Evolutionary conservation across 2,888 invertebrate species (phyloP).

Genomic region (Liodrosophila aerea): DNA sequence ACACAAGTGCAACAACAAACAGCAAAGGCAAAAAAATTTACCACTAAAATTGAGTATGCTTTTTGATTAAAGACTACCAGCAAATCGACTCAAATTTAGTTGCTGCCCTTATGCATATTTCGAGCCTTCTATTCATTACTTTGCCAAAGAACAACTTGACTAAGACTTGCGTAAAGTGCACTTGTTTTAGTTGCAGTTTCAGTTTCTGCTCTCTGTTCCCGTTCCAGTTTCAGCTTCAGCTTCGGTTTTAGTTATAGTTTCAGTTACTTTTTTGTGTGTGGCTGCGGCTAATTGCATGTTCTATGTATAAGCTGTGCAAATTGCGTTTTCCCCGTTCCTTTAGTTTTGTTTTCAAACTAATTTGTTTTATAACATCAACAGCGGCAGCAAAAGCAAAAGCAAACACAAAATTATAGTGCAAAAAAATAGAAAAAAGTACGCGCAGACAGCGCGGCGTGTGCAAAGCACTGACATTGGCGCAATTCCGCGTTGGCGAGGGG

Average conservation of each 20-base stretch:
- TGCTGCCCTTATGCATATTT: too few species aligned
- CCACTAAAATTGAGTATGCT: too few species aligned
- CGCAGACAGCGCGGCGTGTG: conserved; percentile 70
- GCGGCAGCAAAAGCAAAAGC: conserved; percentile 41
- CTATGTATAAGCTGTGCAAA: conserved; percentile 54
- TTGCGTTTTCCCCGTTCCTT: conserved; percentile 36
- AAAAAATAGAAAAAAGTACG: conserved; percentile 32
- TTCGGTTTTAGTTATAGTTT: too few species aligned
- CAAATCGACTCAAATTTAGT: too few species aligned
- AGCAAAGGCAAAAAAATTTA: not conserved
- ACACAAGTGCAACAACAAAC: not conserved
- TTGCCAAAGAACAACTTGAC: not conserved
- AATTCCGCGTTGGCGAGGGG: conserved; percentile 17
- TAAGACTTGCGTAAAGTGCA: not conserved
- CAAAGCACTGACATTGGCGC: conserved; percentile 52
- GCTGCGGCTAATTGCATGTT: conserved; percentile 64
- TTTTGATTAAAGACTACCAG: too few species aligned
- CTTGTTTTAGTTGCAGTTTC: too few species aligned
- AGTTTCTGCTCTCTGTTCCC: too few species aligned
- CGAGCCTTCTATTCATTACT: too few species aligned
- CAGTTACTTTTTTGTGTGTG: conserved; percentile 15
- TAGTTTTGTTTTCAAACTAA: conserved; percentile 65
- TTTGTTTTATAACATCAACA: conserved; percentile 73
- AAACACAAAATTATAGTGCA: conserved; percentile 68
- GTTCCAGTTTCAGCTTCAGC: too few species aligned